Conservation (phyloP, 1,140 invertebrate genomes). For the Euwallacea fornicatus region DNA sequence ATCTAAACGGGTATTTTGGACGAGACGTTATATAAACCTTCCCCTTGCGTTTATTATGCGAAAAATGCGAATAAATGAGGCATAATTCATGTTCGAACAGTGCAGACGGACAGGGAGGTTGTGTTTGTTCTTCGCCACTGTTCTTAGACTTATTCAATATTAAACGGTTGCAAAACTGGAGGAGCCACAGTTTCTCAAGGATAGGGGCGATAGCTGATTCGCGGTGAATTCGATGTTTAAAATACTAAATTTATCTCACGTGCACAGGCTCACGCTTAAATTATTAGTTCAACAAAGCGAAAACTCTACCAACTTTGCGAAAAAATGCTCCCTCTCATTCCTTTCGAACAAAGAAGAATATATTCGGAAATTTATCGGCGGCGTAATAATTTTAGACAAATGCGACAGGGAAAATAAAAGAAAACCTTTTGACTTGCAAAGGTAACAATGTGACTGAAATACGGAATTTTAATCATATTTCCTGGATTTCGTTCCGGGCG, state of each 20-base stretch:
- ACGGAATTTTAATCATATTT: constrained; percentile 23
- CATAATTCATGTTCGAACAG: too few relatives aligned
- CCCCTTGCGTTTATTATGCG: not conserved
- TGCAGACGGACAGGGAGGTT: too few relatives aligned
- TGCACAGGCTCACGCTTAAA: constrained; percentile 21
- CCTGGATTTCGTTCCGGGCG: not conserved
- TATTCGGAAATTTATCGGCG: constrained; percentile 26
- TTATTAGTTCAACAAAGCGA: constrained; percentile 31
- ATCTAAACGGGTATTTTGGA: not conserved
- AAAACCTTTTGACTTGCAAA: constrained; percentile 24
- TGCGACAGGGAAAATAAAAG: constrained; percentile 27
- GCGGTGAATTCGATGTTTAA: not conserved
- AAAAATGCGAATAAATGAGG: not conserved
- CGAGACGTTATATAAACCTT: not conserved
- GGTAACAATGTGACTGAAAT: constrained; percentile 31
- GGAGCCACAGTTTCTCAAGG: too few relatives aligned
- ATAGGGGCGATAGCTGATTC: too few relatives aligned
- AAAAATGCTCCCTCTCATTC: constrained; percentile 2
- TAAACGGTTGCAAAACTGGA: too few relatives aligned
- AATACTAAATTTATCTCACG: constrained; percentile 27
- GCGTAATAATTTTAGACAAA: constrained; percentile 32
- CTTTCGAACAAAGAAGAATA: constrained; percentile 28
- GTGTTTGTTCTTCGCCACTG: too few relatives aligned
- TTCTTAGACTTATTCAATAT: too few relatives aligned
- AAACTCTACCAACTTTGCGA: constrained; percentile 27